phyloP scores from a whole-genome alignment of 1,140 invertebrate genomes.

The Plectrocnemia conspersa region DNA sequence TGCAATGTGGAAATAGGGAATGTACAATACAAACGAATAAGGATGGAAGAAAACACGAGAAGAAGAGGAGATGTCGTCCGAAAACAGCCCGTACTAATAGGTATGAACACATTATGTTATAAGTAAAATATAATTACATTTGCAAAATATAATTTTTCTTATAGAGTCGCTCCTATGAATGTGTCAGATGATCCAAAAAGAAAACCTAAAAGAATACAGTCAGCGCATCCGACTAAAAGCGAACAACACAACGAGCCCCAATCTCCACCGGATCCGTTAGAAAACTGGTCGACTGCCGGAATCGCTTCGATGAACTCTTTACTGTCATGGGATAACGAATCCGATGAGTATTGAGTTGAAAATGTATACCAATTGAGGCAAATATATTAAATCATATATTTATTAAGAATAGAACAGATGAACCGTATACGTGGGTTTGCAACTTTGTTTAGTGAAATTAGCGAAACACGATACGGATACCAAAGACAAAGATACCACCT shows the following conservation, averaged over 20 bases:
- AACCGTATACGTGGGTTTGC: no score
- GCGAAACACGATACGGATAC: no score
- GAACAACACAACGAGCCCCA: slow-evolving; percentile 16
- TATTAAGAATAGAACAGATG: no score
- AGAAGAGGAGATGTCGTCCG: slow-evolving; percentile 34
- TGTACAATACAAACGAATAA: slow-evolving; percentile 25
- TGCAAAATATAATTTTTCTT: slow-evolving; percentile 7
- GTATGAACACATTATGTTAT: slow-evolving; percentile 23
- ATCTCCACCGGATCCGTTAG: slow-evolving; percentile 40
- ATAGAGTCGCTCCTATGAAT: slow-evolving; percentile 29
- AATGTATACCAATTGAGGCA: no score
- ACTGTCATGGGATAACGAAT: slow-evolving; percentile 35
- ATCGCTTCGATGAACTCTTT: slow-evolving; percentile 48
- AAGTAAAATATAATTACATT: neutral
- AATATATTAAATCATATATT: no score
- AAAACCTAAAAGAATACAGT: slow-evolving; percentile 20
- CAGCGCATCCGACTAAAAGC: slow-evolving; percentile 22
- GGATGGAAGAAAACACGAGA: slow-evolving; percentile 24
- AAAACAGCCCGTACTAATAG: slow-evolving; percentile 42
- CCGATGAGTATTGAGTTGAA: slow-evolving; percentile 31
- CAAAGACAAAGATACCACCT: no score
- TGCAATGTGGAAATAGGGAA: slow-evolving; percentile 32
- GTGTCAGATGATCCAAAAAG: slow-evolving; percentile 8
- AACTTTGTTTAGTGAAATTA: no score
- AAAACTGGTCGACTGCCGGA: slow-evolving; percentile 47